Conservation (phyloP, 2,797 vertebrate genomes). For the Parambassis ranga region DNA sequence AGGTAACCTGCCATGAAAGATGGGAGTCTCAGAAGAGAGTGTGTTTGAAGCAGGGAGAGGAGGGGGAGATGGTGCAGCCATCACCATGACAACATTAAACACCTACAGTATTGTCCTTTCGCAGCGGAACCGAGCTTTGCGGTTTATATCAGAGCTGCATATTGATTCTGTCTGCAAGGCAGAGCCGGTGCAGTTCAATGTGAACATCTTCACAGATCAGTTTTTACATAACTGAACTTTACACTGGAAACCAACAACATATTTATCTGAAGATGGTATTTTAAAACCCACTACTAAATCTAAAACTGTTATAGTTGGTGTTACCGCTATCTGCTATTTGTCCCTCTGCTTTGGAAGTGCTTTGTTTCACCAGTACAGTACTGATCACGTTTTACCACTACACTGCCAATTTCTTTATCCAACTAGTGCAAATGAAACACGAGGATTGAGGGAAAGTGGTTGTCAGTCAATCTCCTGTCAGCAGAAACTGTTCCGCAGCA, state of each 20-base stretch:
- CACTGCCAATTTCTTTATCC: no score
- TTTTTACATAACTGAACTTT: constrained; percentile 29
- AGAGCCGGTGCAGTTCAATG: background rate
- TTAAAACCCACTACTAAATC: background rate
- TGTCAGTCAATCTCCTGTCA: constrained; percentile 13
- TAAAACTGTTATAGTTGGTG: background rate
- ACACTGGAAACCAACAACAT: background rate
- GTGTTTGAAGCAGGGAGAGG: background rate
- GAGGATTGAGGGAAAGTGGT: background rate
- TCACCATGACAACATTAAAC: constrained; percentile 42
- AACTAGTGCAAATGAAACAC: constrained; percentile 32
- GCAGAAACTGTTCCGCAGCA: background rate
- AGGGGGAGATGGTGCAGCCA: background rate
- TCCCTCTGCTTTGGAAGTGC: background rate
- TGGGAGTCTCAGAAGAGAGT: background rate
- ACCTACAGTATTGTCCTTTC: constrained; percentile 31
- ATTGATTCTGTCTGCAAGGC: constrained; percentile 32
- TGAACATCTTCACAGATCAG: constrained; percentile 6
- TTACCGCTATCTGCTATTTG: background rate
- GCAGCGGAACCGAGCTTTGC: constrained; percentile 4
- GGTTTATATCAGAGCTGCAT: constrained; percentile 28
- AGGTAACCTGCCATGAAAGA: constrained; percentile 10
- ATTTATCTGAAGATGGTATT: background rate
- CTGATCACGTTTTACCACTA: background rate
- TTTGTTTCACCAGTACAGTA: background rate